phyloP scores from a whole-genome alignment of 2,888 invertebrate genomes.

The Lasius platythorax region DNA sequence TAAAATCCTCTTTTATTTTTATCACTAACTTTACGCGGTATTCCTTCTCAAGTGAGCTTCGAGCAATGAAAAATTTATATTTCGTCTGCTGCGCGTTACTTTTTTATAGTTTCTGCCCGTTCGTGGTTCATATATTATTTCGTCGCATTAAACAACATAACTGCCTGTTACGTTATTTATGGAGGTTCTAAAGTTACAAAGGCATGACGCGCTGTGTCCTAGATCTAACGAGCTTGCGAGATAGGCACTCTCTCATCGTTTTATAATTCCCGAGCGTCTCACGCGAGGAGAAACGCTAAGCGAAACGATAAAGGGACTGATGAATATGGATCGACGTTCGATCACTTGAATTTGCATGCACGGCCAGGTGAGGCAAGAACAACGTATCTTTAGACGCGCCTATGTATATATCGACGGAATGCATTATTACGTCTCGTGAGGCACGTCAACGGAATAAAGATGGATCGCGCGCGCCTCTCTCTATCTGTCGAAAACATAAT shows the following conservation, averaged over 20 bases:
- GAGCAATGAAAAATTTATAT: background rate
- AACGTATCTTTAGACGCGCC: conserved; percentile 51
- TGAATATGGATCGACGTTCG: conserved; percentile 75
- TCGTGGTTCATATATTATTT: conserved; percentile 30
- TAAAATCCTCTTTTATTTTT: background rate
- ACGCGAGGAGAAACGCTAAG: conserved; percentile 62
- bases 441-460: conserved; percentile 24
- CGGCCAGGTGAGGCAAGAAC: conserved; percentile 60
- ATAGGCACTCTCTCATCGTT: conserved; percentile 64
- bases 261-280: conserved; percentile 61
- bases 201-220: conserved; percentile 8
- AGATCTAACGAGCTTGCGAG: conserved; percentile 48
- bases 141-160: conserved; percentile 36
- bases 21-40: background rate
- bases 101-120: background rate
- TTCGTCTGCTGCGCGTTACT: background rate
- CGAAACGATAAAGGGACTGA: conserved; percentile 65
- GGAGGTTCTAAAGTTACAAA: conserved; percentile 28
- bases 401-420: conserved; percentile 16
- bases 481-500: background rate
- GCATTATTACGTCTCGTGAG: conserved; percentile 27
- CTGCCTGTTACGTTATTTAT: conserved; percentile 46
- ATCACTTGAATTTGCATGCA: conserved; percentile 74
- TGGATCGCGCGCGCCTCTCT: conserved; percentile 1
- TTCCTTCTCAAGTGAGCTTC: background rate